phyloP scores from a whole-genome alignment of 2,797 vertebrate species.

The Lemur catta region DNA sequence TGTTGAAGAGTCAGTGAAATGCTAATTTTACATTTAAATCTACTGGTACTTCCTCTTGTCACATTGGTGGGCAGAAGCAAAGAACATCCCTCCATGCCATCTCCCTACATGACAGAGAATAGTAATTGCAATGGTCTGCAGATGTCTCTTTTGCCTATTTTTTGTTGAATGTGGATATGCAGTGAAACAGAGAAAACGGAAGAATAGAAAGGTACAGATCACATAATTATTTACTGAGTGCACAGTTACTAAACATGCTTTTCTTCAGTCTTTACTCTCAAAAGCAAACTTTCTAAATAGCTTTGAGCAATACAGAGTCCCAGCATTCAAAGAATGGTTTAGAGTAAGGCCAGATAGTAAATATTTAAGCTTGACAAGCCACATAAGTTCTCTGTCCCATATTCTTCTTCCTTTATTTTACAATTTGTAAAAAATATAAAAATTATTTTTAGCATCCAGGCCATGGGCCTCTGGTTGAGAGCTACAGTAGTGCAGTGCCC shows the following conservation, averaged over 20 bases:
- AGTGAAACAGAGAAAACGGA: slow-evolving; percentile 31
- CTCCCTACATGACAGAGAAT: background rate
- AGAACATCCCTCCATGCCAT: background rate
- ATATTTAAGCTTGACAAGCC: slow-evolving; percentile 25
- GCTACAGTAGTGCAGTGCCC: background rate
- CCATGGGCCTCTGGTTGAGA: background rate
- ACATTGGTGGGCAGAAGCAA: background rate
- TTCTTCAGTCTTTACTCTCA: slow-evolving; percentile 28
- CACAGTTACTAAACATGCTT: slow-evolving; percentile 1
- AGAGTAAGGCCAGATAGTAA: slow-evolving; percentile 34
- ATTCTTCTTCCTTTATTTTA: background rate
- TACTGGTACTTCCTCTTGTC: background rate
- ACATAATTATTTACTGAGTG: slow-evolving; percentile 24
- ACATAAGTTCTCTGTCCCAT: background rate
- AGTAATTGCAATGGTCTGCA: background rate
- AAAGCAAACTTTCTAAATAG: slow-evolving; percentile 52
- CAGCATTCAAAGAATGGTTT: slow-evolving; percentile 42
- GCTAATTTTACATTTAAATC: slow-evolving; percentile 37
- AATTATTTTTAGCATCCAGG: slow-evolving; percentile 33
- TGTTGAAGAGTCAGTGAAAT: background rate
- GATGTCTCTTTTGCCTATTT: background rate
- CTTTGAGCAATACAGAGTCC: background rate
- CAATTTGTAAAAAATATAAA: background rate
- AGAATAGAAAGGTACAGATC: background rate
- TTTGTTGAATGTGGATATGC: background rate